phyloP scores from a whole-genome alignment of 1,140 invertebrate species.

The Hermetia illucens region DNA sequence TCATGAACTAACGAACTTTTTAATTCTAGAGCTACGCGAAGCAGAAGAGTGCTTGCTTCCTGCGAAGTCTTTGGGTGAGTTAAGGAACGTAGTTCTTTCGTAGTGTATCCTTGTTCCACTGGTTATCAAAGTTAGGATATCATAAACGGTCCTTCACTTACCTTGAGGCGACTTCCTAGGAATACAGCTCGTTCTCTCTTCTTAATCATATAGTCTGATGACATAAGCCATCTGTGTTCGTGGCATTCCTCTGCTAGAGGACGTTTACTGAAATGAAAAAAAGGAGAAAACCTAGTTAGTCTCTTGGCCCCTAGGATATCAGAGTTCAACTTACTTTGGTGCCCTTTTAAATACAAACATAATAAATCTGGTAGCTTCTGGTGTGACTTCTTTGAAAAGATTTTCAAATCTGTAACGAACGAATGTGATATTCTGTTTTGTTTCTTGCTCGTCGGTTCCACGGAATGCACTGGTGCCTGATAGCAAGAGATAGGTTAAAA shows the following conservation, averaged over 20 bases:
- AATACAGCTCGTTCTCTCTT: constrained; percentile 81
- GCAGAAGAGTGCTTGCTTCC: too few species aligned
- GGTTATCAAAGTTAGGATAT: background rate
- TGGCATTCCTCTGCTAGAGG: constrained; percentile 86
- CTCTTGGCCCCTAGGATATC: background rate
- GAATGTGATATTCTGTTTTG: constrained; percentile 79
- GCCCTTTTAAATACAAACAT: constrained; percentile 90
- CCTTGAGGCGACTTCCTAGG: constrained; percentile 64
- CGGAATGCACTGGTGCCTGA: constrained; percentile 88
- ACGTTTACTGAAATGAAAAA: constrained; percentile 63
- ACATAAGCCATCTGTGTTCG: constrained; percentile 88
- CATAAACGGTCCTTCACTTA: constrained; percentile 17
- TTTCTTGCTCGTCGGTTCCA: constrained; percentile 68
- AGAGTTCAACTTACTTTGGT: constrained; percentile 51
- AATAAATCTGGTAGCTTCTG: constrained; percentile 86
- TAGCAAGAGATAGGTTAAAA: constrained; percentile 84
- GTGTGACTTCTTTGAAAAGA: constrained; percentile 85
- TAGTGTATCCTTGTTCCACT: too few species aligned
- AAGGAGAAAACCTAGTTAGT: constrained; percentile 6
- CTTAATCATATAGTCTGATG: constrained; percentile 84
- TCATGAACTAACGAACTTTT: too few species aligned
- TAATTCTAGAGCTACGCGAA: too few species aligned
- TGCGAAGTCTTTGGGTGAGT: too few species aligned
- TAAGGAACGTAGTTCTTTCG: too few species aligned
- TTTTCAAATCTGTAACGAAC: constrained; percentile 90